Base-by-base conservation (phyloP, 2,888 invertebrate genomes). In the Papilio demoleus region DNA sequence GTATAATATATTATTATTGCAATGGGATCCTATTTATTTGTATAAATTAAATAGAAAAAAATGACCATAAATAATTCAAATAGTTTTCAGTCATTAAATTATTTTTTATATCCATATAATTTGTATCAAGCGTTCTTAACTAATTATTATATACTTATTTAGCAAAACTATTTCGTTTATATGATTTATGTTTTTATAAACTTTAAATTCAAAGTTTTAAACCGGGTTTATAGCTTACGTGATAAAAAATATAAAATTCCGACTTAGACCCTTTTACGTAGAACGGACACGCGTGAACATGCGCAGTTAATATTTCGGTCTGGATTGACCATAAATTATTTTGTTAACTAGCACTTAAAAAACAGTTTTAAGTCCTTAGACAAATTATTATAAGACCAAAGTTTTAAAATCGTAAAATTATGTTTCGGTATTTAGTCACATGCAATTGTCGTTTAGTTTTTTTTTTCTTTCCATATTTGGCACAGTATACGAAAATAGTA, bases 171-270 rank as follows among this genome's bases (percentile, higher is more conserved):
- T 50, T 14, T 27, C 24, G 27, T 50, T n/a, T 27, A 6, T 50
- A 50, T 50, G 24, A 50, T 50, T 27, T 50, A 50, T 27, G 14
- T 50, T 50, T 27, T 4, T 22, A 45, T n/a, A 50, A 50, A 50
- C 9, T 47, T 22, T 19, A 19, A 3, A 22, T 12, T 11, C 47
- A 47, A n/a, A 14, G 24, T 24, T 14, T 24, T 50, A 47, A 24
- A 12, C 12, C 24, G 24, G 14, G 14, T 50, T 12, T 24, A 24
- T 5, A 24, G 19, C 19, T 4, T 50, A 24, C 50, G 24, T 50
- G 24, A 14, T 11, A 47, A 50, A 50, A 22, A 24, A 50, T n/a
- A 14, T 27, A n/a, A 53, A 24, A 53, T 53, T n/a, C n/a, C 22
- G 19, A 47, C 22, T 47, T 47, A 45, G 19, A 45, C 11, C 47